Conservation (phyloP, 2,797 vertebrate genomes). For the Microctenopoma lineatum region DNA sequence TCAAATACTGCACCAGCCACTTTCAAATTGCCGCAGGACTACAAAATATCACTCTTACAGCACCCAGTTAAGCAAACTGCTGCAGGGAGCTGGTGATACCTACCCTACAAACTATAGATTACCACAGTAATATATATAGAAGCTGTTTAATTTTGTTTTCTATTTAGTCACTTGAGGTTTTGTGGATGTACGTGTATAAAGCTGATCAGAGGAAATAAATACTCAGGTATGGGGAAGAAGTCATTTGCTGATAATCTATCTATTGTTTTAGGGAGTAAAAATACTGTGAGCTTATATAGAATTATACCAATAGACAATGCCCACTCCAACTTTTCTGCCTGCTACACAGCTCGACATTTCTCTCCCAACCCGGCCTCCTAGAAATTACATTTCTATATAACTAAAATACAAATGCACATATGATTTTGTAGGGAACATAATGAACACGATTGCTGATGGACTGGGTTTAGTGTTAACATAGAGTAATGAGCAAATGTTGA, state of each 20-base stretch:
- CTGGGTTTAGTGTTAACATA: no score
- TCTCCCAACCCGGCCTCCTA: background rate
- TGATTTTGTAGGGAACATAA: no score
- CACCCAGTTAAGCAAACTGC: background rate
- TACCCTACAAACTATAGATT: background rate
- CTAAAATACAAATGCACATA: no score
- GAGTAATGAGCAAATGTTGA: no score
- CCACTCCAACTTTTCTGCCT: slow-evolving; percentile 1
- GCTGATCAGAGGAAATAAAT: background rate
- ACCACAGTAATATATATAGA: no score
- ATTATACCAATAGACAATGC: background rate
- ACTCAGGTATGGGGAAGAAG: background rate
- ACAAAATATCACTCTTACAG: background rate
- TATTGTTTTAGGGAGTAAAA: background rate
- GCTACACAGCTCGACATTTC: slow-evolving; percentile 15
- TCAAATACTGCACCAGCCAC: background rate
- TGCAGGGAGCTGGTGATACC: background rate
- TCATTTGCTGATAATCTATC: slow-evolving; percentile 12
- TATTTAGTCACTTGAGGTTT: background rate
- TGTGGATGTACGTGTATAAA: background rate
- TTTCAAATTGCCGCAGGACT: background rate
- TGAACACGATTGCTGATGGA: no score
- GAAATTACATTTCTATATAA: no score
- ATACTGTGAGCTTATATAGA: background rate
- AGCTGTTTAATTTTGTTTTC: no score